Evolutionary conservation across 2,113 vertebrate genomes (phyloP), one percentile per base, ranked within the genome.

Genomic region (Catagonus wagneri): DNA sequence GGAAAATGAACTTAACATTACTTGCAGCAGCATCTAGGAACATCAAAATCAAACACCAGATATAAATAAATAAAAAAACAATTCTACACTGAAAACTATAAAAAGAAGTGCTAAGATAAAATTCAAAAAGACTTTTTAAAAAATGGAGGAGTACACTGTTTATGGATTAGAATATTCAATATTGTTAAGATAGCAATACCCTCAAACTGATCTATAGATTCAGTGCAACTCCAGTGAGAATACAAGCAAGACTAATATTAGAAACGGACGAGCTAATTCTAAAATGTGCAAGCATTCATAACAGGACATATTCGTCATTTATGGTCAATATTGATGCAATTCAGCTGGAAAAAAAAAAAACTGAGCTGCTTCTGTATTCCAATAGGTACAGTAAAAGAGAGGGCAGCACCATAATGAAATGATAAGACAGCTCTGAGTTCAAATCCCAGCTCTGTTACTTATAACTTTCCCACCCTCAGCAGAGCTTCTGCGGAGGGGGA

Each of bases 11-110:
- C 36, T 69, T 86, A 81, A 68, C 25, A 75, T 15, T 14, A 61
- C 56, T 89, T 86, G 32, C 44, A 60, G 56, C 29, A 72, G 56
- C 23, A 66, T 78, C 2, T 44, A 63, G 63, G 71, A 44, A 88
- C 3, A 71, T 66, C 29, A 83, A 96, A 71, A 71, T 66, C 29
- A 83, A 96, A 71, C 36, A 63, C 17, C 50, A 79, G 78, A 61
- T 32, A 68, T 60, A 90, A 50, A 63, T 52, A 61, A 83, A 83
- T 79, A 92, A 83, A 63, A 10, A 7, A 54, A 94, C 90, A 88
- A 71, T 36, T 89, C 20, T 61, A 19, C 17, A 29, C 9, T 90
- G 20, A 32, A 94, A 90, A 78, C 36, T 72, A 8, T 25, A 85
- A 87, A 91, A 29, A n/a, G n/a, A 32, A 36, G 8, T 74, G 22